phyloP scores from a whole-genome alignment of 1,140 invertebrate genomes.

The Batillaria attramentaria region DNA sequence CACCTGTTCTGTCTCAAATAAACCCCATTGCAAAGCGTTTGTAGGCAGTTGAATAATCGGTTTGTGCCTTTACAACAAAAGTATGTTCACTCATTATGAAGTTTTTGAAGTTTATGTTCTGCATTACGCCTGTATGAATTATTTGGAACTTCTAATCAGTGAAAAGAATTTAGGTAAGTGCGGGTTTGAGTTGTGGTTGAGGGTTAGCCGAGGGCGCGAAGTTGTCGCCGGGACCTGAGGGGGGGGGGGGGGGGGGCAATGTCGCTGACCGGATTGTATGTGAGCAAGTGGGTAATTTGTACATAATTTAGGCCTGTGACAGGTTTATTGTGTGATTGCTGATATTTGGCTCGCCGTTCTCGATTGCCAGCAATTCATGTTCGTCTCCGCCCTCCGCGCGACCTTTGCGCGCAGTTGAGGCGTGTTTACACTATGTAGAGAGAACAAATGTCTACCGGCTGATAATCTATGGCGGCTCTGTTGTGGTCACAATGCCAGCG shows the following conservation, averaged over 20 bases:
- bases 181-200: background rate
- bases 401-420: background rate
- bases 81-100: too few relatives aligned
- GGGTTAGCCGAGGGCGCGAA: background rate
- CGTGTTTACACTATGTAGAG: background rate
- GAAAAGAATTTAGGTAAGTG: background rate
- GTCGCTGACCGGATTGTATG: background rate
- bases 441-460: background rate
- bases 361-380: background rate
- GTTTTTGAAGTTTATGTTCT: too few relatives aligned
- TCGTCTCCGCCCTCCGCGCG: background rate
- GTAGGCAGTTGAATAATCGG: too few relatives aligned
- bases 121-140: background rate
- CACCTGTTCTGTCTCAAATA: too few relatives aligned
- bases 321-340: conserved; percentile 20
- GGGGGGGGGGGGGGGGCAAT: background rate
- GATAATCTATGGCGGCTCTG: background rate
- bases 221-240: background rate
- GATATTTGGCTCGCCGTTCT: background rate
- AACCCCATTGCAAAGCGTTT: too few relatives aligned
- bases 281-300: conserved; percentile 6
- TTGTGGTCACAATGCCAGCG: background rate
- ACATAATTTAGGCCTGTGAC: conserved; percentile 2
- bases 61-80: too few relatives aligned
- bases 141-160: background rate